phyloP scores from a whole-genome alignment of 2,888 invertebrate genomes.

The Platycnemis pennipes region DNA sequence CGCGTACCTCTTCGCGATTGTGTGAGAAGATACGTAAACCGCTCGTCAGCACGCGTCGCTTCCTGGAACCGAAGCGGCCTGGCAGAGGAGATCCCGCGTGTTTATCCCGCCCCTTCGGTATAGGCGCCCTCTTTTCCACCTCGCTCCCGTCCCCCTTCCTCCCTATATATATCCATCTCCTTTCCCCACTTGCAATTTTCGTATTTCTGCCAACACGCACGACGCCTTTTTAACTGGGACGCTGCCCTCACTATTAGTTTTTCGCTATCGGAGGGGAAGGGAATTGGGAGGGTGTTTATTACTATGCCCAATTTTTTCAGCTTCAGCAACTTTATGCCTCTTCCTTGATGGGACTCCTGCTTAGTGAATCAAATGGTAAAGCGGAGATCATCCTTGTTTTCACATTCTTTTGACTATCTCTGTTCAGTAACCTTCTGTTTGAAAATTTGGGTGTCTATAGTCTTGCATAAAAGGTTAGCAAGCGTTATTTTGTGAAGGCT shows the following conservation, averaged over 20 bases:
- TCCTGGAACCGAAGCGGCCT: not conserved
- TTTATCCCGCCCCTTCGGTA: not conserved
- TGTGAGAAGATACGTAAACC: not conserved
- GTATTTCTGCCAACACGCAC: not conserved
- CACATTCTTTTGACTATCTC: too few relatives aligned
- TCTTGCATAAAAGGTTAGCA: too few relatives aligned
- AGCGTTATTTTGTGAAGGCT: too few relatives aligned
- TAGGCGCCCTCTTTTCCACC: not conserved
- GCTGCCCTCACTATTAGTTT: not conserved
- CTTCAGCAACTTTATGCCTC: too few relatives aligned
- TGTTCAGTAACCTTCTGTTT: too few relatives aligned
- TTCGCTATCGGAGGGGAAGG: not conserved
- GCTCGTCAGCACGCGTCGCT: not conserved
- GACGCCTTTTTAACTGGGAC: not conserved
- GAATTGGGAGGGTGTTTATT: too few relatives aligned
- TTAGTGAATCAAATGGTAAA: too few relatives aligned
- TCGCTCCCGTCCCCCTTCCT: too few relatives aligned
- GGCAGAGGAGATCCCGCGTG: not conserved
- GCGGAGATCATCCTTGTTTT: too few relatives aligned
- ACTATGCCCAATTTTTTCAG: too few relatives aligned
- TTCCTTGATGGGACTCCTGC: too few relatives aligned
- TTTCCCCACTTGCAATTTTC: not conserved
- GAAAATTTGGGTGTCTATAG: too few relatives aligned
- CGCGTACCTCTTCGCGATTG: not conserved
- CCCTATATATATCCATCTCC: not conserved